Percentiles rank a stretch among this genome's conserved stretches.
phyloP scores from a whole-genome alignment of 2,888 invertebrate genomes.

The Gryllus longicercus region DNA sequence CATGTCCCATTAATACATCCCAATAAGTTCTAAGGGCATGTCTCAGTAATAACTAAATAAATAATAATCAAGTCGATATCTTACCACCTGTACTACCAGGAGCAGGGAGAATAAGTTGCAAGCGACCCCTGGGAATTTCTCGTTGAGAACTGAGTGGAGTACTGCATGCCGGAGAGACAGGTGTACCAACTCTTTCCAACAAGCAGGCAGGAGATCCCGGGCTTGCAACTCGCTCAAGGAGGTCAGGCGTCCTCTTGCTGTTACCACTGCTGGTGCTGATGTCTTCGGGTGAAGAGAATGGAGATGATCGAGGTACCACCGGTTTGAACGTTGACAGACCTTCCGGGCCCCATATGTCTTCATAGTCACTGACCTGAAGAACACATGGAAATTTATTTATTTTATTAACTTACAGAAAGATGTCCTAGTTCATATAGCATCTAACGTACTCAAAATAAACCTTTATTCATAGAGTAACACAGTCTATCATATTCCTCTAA shows the following conservation, averaged over 20 bases:
- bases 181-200: slow-evolving; percentile 31
- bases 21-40: too few relatives aligned
- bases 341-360: slow-evolving; percentile 85
- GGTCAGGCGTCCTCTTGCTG: slow-evolving; percentile 38
- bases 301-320: slow-evolving; percentile 36
- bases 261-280: slow-evolving; percentile 32
- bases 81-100: neutral
- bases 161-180: slow-evolving; percentile 26
- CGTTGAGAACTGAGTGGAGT: neutral
- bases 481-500: too few relatives aligned
- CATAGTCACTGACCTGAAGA: slow-evolving; percentile 65
- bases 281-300: slow-evolving; percentile 41
- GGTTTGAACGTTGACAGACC: slow-evolving; percentile 43
- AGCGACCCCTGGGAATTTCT: neutral
- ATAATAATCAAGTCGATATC: neutral
- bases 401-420: too few relatives aligned
- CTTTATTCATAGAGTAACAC: too few relatives aligned
- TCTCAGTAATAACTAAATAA: too few relatives aligned
- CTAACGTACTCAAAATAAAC: too few relatives aligned
- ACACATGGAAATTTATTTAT: neutral
- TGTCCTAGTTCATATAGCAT: too few relatives aligned
- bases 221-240: slow-evolving; percentile 38
- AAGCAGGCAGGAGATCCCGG: neutral
- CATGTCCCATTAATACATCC: neutral
- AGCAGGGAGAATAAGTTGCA: neutral